A percentile compares a stretch with the other conserved stretches of the same genome.
These are phyloP conservation scores for Andrena bicolor DNA, from an alignment of 2,888 invertebrate genomes.

Conservation along the genomic window DNA sequence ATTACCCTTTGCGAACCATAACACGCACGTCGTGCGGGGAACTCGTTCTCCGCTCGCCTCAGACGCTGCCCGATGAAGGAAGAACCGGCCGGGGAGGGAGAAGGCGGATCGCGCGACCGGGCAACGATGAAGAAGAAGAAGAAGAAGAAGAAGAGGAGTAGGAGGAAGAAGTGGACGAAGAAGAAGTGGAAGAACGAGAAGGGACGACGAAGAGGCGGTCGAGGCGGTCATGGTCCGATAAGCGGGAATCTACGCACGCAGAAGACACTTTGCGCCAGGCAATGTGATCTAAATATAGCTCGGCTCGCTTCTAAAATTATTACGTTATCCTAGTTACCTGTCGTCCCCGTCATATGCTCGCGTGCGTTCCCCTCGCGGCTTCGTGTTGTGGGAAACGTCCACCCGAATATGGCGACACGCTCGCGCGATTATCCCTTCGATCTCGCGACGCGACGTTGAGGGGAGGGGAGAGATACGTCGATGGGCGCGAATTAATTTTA, in stretches of 20 bases:
- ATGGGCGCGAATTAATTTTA: too few relatives aligned
- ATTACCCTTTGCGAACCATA: slow-evolving; percentile 69
- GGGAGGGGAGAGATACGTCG: too few relatives aligned
- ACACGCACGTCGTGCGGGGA: slow-evolving; percentile 63
- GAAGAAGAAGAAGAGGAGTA: slow-evolving; percentile 10
- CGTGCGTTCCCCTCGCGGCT: slow-evolving; percentile 4
- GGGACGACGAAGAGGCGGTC: slow-evolving; percentile 53
- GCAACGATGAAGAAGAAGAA: slow-evolving; percentile 25
- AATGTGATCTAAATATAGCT: slow-evolving; percentile 78
- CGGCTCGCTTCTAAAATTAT: slow-evolving; percentile 66
- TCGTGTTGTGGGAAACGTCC: slow-evolving; percentile 25
- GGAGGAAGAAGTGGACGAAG: too few relatives aligned
- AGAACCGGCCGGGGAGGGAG: slow-evolving; percentile 14
- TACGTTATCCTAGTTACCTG: slow-evolving; percentile 69
- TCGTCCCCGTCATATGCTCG: slow-evolving; percentile 29
- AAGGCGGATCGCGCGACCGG: neutral
- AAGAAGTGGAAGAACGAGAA: slow-evolving; percentile 51
- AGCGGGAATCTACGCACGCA: slow-evolving; percentile 72
- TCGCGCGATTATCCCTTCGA: neutral
- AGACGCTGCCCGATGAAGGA: slow-evolving; percentile 26
- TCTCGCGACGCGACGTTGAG: too few relatives aligned
- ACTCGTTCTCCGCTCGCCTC: slow-evolving; percentile 57
- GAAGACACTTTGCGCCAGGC: slow-evolving; percentile 72
- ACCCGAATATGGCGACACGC: neutral
- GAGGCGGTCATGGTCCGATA: slow-evolving; percentile 75